Conservation (phyloP, 2,888 invertebrate genomes). For the Gnatocerus cornutus region DNA sequence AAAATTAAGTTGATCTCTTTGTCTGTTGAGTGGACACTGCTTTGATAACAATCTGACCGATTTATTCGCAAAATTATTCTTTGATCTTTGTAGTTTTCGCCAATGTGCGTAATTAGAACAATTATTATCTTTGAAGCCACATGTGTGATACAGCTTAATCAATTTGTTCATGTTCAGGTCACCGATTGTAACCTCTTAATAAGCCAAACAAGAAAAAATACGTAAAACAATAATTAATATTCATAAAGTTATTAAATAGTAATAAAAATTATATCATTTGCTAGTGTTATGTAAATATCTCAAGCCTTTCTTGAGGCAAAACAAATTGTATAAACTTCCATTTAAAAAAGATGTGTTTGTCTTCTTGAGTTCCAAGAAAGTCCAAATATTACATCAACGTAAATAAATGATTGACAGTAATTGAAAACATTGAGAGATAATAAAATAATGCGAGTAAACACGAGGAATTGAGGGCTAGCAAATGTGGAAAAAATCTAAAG, state of each 20-base stretch:
- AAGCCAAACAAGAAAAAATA: background rate
- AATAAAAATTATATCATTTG: constrained; percentile 3
- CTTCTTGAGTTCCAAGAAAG: too few relatives aligned
- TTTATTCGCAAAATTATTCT: background rate
- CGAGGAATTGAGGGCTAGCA: too few relatives aligned
- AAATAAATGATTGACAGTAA: too few relatives aligned
- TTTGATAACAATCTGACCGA: too few relatives aligned
- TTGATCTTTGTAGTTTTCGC: background rate
- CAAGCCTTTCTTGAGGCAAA: background rate
- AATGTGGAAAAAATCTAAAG: too few relatives aligned
- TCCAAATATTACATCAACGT: too few relatives aligned
- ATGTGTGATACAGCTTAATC: constrained; percentile 1
- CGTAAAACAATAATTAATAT: constrained; percentile 2
- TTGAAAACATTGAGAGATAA: too few relatives aligned
- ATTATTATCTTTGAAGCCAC: background rate
- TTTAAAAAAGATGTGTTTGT: too few relatives aligned
- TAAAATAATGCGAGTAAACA: too few relatives aligned
- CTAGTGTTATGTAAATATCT: background rate
- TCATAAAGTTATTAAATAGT: background rate
- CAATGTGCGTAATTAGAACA: background rate
- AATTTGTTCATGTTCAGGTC: constrained; percentile 20
- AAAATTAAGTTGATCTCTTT: too few relatives aligned
- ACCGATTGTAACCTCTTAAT: constrained; percentile 2
- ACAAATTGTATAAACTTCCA: too few relatives aligned
- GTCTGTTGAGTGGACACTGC: too few relatives aligned